Base-by-base conservation (phyloP, 1,140 invertebrate genomes). In the Anastatus disparis region DNA sequence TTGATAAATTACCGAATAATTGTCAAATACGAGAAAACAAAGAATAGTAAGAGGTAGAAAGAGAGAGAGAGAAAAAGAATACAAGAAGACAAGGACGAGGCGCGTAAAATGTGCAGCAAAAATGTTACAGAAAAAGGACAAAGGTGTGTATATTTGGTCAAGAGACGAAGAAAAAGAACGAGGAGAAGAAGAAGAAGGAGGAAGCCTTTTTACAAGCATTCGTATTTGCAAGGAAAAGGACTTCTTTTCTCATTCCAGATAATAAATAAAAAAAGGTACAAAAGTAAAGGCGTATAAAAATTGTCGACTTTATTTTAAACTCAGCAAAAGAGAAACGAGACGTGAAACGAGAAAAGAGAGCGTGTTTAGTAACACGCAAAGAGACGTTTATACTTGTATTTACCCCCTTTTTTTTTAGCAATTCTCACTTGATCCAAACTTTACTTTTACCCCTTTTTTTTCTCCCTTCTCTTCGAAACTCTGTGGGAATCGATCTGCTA, bases 1-100 rank as follows among this genome's bases (percentile, higher is more conserved):
- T 85, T 86, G 85, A 86, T 86, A 86, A 86, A 86, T 86, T 86
- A 85, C 80, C 83, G 84, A 86, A 85, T 86, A 86, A 86, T 86
- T 85, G 83, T 84, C 79, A 83, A 85, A 84, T 77, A 78, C 75
- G 78, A 79, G 72, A 82, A 81, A 79, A 79, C 72, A 76, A 78
- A 75, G 66, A 72, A 68, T n/a, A 13, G 48, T 68, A 62, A 75
- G 67, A 50, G 59, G 63, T 59, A 35, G 52, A 29, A 53, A 42
- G 40, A 46, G 59, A 59, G 55, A 66, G 70, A 67, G 64, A 40
- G n/a, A n/a, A n/a, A 65, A 73, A 69, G 44, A 65, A 62, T 12
- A n/a, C 38, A 50, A 59, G 62, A 59, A 72, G 64, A 58, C 31
- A 52, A 52, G 4, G 40, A 29, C n/a, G n/a, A 22, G 27, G 35